Conservation (phyloP, 2,888 invertebrate species). For the Candidula unifasciata region DNA sequence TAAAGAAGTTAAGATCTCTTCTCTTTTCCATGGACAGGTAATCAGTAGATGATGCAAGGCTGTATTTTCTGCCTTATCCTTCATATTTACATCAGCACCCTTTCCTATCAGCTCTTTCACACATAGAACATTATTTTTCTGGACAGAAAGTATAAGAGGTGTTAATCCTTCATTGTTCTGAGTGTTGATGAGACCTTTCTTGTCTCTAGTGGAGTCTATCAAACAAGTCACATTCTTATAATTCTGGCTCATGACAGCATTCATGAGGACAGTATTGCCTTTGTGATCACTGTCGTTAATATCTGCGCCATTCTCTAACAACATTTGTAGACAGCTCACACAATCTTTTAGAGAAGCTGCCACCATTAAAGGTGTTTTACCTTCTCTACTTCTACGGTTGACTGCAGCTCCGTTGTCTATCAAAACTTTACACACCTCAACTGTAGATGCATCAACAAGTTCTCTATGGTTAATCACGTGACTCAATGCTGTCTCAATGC, state of each 20-base stretch:
- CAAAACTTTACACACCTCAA: not conserved
- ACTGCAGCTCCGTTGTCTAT: not conserved
- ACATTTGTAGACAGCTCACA: not conserved
- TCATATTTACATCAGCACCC: conserved; percentile 3
- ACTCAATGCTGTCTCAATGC: not conserved
- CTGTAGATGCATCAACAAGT: not conserved
- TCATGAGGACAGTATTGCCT: not conserved
- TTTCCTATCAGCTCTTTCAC: not conserved
- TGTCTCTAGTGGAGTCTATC: not conserved
- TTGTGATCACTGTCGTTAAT: not conserved
- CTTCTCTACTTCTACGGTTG: not conserved
- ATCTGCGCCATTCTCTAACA: conserved; percentile 16
- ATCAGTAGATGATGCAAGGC: not conserved
- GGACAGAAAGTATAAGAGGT: not conserved
- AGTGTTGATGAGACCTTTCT: not conserved
- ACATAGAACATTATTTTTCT: not conserved
- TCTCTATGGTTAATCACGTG: not conserved
- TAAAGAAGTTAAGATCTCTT: not conserved
- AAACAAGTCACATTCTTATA: not conserved
- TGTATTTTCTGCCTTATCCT: not conserved
- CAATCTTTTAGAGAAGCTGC: not conserved
- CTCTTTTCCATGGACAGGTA: not conserved
- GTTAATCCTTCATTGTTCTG: conserved; percentile 6
- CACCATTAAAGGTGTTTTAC: not conserved
- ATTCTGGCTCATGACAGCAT: not conserved